Evolutionary conservation across 1,140 invertebrate genomes (phyloP).

Genomic region (Drosophila pseudoobscura): DNA sequence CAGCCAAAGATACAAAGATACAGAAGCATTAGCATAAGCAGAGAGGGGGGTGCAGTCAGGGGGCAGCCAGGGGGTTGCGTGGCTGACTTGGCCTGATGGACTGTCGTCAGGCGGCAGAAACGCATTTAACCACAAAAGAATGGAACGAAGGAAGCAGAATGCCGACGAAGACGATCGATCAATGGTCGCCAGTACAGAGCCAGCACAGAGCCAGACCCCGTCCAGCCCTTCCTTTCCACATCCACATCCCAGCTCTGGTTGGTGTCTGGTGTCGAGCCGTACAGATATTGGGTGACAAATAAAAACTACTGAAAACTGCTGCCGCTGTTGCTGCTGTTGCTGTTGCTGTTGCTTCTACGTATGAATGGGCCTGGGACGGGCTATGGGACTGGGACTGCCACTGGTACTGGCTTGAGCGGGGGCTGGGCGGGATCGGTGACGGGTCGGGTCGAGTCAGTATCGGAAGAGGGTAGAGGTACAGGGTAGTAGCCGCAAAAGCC

Average conservation of each 20-base stretch:
- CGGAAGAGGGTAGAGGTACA: conserved; percentile 31
- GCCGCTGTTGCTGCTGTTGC: conserved; percentile 58
- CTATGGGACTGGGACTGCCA: conserved; percentile 2
- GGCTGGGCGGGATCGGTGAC: conserved; percentile 6
- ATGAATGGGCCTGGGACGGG: conserved; percentile 65
- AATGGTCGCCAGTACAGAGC: conserved; percentile 57
- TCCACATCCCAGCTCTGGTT: conserved; percentile 1
- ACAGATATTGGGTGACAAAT: conserved; percentile 83
- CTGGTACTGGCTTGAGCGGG: conserved; percentile 32
- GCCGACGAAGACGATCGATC: conserved; percentile 73
- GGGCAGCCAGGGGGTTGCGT: conserved; percentile 16
- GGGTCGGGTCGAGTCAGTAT: conserved; percentile 11
- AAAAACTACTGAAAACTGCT: conserved; percentile 82
- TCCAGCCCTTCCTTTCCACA: background rate
- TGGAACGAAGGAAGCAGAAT: conserved; percentile 75
- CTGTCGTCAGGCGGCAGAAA: conserved; percentile 48
- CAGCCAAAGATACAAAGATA: conserved; percentile 27
- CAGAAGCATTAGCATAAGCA: conserved; percentile 13
- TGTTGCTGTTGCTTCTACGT: conserved; percentile 54
- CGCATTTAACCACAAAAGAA: conserved; percentile 78
- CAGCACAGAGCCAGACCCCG: conserved; percentile 19
- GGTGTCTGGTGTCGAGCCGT: conserved; percentile 78
- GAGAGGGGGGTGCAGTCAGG: background rate
- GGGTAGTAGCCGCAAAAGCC: conserved; percentile 71
- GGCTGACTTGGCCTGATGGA: conserved; percentile 38